Percentiles rank a stretch among this genome's conserved stretches.
These are phyloP conservation scores for Diorhabda carinulata DNA, from an alignment of 1,140 invertebrate genomes.

Conservation along the genomic window DNA sequence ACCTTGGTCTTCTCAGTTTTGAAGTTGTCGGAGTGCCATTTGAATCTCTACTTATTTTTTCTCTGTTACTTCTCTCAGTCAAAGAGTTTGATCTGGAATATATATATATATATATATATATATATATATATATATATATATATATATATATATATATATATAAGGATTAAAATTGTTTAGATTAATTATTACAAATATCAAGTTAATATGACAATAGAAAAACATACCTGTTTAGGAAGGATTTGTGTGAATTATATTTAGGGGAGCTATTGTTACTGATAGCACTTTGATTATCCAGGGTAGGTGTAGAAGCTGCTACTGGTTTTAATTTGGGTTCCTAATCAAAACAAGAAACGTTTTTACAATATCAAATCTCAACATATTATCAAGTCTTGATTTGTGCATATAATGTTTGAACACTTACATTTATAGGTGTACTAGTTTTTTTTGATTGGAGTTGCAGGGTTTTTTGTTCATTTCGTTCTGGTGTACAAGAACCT, in stretches of 20 bases:
- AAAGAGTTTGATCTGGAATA: neutral
- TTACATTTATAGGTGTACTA: constrained; percentile 14
- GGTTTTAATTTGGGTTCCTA: constrained; percentile 18
- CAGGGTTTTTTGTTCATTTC: neutral
- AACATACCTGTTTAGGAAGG: neutral
- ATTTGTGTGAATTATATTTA: neutral
- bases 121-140: no score
- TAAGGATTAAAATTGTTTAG: no score
- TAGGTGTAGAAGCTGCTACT: constrained; percentile 15
- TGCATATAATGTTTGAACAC: neutral
- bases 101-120: no score
- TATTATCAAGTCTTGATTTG: no score
- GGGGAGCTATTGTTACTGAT: neutral
- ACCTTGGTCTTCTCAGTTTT: constrained; percentile 2
- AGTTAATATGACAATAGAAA: neutral
- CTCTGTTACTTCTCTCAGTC: neutral
- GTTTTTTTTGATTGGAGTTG: constrained; percentile 11
- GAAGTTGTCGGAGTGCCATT: neutral
- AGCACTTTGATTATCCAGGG: neutral
- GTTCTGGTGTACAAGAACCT: neutral
- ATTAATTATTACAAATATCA: neutral
- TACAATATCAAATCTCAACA: no score
- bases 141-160: no score
- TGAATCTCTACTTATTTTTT: neutral
- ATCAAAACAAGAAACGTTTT: neutral